Base-by-base conservation (phyloP, 2,113 vertebrate genomes). In the Talpa occidentalis region DNA sequence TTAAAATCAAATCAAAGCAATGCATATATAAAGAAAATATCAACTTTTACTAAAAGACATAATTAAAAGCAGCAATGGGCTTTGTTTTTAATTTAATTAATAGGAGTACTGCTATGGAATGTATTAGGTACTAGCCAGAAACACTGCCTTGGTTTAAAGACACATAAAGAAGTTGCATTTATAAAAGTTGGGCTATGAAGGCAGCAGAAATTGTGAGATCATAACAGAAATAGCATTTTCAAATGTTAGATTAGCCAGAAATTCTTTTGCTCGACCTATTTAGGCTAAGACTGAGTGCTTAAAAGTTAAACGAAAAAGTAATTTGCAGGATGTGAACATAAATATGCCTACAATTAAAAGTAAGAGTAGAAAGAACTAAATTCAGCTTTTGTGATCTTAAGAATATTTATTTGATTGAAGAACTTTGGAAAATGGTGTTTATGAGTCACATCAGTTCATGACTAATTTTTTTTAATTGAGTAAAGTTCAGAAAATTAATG, bases 391-490 rank as follows among this genome's bases (percentile, higher is more conserved):
- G 26, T 70, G 32, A 69, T 64, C 73, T 42, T 44, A 80, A 67
- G 35, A 67, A 44, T 81, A 89, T 92, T 67, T 24, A 73, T 59
- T 88, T 84, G 64, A 40, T 74, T 21, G 60, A 76, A 93, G 76
- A 86, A n/a, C 54, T 87, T 90, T 90, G 77, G 19, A 78, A 94
- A 88, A 92, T 85, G 32, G 10, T 78, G 21, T 69, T 94, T 59
- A 66, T 60, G 40, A 87, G 12, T 82, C 28, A 87, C 5, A 64
- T 77, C 80, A 76, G 44, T n/a, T 78, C 52, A 40, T 62, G 37
- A 88, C 28, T 64, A 67, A 67, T 91, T 88, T 83, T 95, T 80
- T 40, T 49, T 62, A 76, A 59, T 32, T 80, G 28, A 74, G 12
- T 70, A 37, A 77, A 54, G 16, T 24, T 95, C 59, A 82, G 64